Evolutionary conservation across 1,140 invertebrate genomes (phyloP).

Genomic region (honey bee (Apis mellifera)): Amel_HAv3.1 CM009932.2:11874001-11874500

Average conservation of each 20-base stretch:
- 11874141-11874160: neutral
- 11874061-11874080: neutral
- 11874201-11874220: neutral
- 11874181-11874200: neutral
- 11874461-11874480: conserved; percentile 2
- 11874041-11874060: neutral
- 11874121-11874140: neutral
- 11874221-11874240: neutral
- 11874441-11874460: neutral
- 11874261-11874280: neutral
- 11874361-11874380: neutral
- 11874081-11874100: neutral
- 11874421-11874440: conserved; percentile 9
- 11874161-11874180: neutral
- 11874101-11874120: neutral
- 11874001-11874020: neutral
- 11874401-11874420: neutral
- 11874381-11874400: conserved; percentile 7
- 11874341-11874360: neutral
- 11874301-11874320: neutral
- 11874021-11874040: neutral
- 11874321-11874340: neutral
- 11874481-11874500: neutral
- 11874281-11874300: neutral
- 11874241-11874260: neutral